Base-by-base conservation (phyloP, 1,140 invertebrate species). In the Magallana angulata region DNA sequence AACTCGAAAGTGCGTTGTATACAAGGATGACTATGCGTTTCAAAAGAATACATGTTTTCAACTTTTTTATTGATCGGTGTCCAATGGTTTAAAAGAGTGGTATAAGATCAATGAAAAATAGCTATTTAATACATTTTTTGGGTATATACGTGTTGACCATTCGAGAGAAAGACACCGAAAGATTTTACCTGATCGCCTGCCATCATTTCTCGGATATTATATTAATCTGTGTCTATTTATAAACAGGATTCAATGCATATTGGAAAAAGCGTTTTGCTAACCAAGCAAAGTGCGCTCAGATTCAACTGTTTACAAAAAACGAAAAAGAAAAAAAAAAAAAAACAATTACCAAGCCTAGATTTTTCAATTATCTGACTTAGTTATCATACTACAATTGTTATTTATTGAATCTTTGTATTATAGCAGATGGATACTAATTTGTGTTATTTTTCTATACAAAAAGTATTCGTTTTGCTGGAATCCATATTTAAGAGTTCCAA, bases 101-200 rank as follows among this genome's bases (percentile, higher is more conserved):
- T 48, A 48, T 48, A 48, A 48, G 36, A 48, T 5, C 5, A 48
- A 5, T 48, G 5, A 48, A 48, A 4, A 48, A 48, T 48, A 48
- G 36, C 36, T 48, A 48, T 48, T 48, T 48, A 48, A 48, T 2
- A 0, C 36, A 48, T 48, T 48, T 24, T 48, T 48, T 2, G 36
- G 36, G 36, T 48, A 48, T 48, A 2, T 48, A 48, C 36, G 36
- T 48, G 5, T 48, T 4, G 36, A 48, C 36, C 36, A 48, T 48
- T 48, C 36, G 36, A 48, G 36, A 48, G 2, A 48, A 48, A 48
- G 36, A 48, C 2, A 48, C 0, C 36, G 16, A 64, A 64, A 16
- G 2, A 24, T 76, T 24, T 36, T 76, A 76, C 68, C 68, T 76
- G 68, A 36, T 76, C 68, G 68, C 24, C 68, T 76, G 68, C 68